phyloP scores from a whole-genome alignment of 2,888 invertebrate genomes.

The Thymelicus lineola region DNA sequence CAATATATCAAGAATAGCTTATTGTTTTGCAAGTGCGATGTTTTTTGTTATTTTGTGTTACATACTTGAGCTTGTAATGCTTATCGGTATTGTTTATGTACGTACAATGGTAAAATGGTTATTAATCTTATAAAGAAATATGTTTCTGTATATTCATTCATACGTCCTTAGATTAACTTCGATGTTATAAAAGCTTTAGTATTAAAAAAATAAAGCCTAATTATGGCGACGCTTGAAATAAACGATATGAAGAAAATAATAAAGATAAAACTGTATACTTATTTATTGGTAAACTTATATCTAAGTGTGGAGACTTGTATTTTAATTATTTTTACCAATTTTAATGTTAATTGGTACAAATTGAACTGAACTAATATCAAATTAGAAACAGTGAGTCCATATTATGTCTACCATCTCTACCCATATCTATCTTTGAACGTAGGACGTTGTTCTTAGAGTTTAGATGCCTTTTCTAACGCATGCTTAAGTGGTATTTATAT shows the following conservation, averaged over 20 bases:
- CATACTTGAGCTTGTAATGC: constrained; percentile 32
- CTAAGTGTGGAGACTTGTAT: too few species aligned
- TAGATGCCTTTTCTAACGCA: not conserved
- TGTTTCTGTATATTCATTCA: not conserved
- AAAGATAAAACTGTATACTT: too few species aligned
- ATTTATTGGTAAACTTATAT: too few species aligned
- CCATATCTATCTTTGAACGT: too few species aligned
- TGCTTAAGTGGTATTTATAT: not conserved
- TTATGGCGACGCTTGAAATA: too few species aligned
- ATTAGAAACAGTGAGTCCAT: not conserved
- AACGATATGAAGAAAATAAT: too few species aligned
- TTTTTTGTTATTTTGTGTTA: constrained; percentile 25
- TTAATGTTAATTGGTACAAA: too few species aligned
- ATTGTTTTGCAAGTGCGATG: constrained; percentile 28
- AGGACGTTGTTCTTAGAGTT: not conserved
- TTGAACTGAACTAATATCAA: too few species aligned
- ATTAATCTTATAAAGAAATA: not conserved
- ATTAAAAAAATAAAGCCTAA: too few species aligned
- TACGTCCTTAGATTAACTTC: not conserved
- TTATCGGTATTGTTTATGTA: constrained; percentile 23
- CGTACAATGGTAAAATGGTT: constrained; percentile 6
- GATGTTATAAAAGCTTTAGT: too few species aligned
- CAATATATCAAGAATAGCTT: constrained; percentile 33
- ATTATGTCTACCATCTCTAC: not conserved
- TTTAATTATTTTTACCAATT: too few species aligned